Conservation (phyloP, 2,797 vertebrate species). For the Coendou prehensilis region DNA sequence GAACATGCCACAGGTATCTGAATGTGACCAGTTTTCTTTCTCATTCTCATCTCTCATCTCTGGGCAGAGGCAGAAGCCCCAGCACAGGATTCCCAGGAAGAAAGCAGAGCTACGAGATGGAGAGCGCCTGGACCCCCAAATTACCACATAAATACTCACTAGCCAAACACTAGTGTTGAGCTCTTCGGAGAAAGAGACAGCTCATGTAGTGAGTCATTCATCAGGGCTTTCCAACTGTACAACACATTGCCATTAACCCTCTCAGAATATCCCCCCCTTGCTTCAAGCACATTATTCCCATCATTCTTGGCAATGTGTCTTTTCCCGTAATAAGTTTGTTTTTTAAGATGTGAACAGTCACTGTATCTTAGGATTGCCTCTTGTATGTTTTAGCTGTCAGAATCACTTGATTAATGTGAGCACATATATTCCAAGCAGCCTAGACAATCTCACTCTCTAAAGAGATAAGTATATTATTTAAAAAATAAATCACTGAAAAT, state of each 20-base stretch:
- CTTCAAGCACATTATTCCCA: neutral
- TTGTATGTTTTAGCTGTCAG: neutral
- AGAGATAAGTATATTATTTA: neutral
- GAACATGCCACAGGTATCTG: neutral
- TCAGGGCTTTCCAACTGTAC: neutral
- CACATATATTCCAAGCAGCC: neutral
- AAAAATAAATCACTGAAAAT: conserved; percentile 27
- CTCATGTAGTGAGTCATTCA: neutral
- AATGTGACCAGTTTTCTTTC: neutral
- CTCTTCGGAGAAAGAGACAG: neutral
- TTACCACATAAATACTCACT: too few relatives aligned
- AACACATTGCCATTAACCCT: neutral
- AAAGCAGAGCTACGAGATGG: neutral
- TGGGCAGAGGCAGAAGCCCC: neutral
- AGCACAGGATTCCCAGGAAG: neutral
- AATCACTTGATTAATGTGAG: neutral
- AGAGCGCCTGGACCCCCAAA: neutral
- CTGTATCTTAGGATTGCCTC: neutral
- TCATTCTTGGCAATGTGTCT: neutral
- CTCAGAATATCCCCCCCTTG: neutral
- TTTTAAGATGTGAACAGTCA: neutral
- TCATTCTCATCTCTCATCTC: neutral
- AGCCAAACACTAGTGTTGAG: neutral
- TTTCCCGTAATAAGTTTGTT: neutral
- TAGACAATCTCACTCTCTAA: neutral